Base-by-base conservation (phyloP, 2,888 invertebrate genomes). In the Athalia circularis region DNA sequence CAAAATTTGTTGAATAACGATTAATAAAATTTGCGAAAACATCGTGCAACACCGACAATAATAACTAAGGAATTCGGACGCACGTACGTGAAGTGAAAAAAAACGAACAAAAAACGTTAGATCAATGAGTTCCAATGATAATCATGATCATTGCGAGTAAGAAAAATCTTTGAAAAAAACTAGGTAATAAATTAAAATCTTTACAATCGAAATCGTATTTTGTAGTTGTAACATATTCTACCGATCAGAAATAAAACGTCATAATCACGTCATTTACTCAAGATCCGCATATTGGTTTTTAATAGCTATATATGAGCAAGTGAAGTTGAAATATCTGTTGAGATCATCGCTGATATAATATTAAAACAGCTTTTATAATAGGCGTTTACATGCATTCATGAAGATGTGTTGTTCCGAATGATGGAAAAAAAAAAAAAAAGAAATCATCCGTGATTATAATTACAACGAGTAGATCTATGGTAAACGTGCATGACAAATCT, bases 341-440 rank as follows among this genome's bases (percentile, higher is more conserved):
- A 84, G 82, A 85, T 86, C 85, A 86, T 86, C 82, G 80, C 77
- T 43, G 45, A 65, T 45, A 29, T 64, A 77, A 76, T 78, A 80
- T 76, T 79, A 62, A 80, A 80, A 81, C 81, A 83, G 79, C 75
- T 82, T 80, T 81, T 86, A 83, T 85, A 84, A 83, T 82, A 82
- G 79, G 85, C 84, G 84, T 86, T 87, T 84, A 81, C 87, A 85
- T 84, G 83, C 45, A 75, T 82, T 77, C 83, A 75, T 77, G 65
- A 80, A 81, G 80, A 80, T 79, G 81, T 79, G 52, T 65, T 50
- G 52, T 70, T 54, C 62, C n/a, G 15, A 15, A n/a, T 50, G 50
- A 67, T 67, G 57, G 67, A 77, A 67, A 57, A 45, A 62, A 80
- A 77, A 74, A 65, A 75, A 78, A 75, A 80, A 83, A 80, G 52